These are phyloP conservation scores for Vimba vimba DNA, from an alignment of 2,113 vertebrate species.

Conservation along the genomic window DNA sequence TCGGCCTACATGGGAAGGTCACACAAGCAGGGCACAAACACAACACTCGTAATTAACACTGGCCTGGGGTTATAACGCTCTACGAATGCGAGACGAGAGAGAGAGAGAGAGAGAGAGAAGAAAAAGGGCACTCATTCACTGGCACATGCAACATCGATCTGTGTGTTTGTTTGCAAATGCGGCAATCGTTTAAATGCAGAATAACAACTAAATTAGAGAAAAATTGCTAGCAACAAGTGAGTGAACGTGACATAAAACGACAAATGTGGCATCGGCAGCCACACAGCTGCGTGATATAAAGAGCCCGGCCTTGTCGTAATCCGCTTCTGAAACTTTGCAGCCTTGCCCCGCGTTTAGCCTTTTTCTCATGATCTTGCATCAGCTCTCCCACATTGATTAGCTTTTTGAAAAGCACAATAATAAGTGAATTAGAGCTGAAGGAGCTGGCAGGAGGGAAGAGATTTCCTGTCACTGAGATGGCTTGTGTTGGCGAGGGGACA, in stretches of 20 bases:
- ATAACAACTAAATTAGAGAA: conserved; percentile 19
- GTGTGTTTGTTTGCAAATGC: conserved; percentile 69
- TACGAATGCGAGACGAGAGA: conserved; percentile 39
- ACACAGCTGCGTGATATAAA: not conserved
- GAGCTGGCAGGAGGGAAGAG: conserved; percentile 47
- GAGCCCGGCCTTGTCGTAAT: not conserved
- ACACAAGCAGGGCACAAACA: conserved; percentile 50
- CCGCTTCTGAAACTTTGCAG: conserved; percentile 18
- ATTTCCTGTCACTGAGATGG: conserved; percentile 51
- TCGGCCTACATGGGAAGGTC: conserved; percentile 74
- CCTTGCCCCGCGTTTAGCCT: conserved; percentile 18
- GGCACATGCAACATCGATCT: conserved; percentile 61
- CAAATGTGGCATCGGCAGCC: not conserved
- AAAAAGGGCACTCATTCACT: conserved; percentile 32
- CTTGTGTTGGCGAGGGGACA: conserved; percentile 40
- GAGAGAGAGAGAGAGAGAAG: conserved; percentile 23
- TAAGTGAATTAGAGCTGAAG: conserved; percentile 55
- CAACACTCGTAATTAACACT: conserved; percentile 58
- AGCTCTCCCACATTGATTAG: conserved; percentile 52
- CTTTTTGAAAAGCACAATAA: conserved; percentile 48
- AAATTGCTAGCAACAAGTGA: conserved; percentile 3
- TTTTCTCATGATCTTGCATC: conserved; percentile 51
- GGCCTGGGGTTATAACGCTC: conserved; percentile 47
- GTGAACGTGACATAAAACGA: not conserved
- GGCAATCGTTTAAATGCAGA: conserved; percentile 14